phyloP scores from a whole-genome alignment of 2,797 vertebrate species.

The Perodicticus potto region DNA sequence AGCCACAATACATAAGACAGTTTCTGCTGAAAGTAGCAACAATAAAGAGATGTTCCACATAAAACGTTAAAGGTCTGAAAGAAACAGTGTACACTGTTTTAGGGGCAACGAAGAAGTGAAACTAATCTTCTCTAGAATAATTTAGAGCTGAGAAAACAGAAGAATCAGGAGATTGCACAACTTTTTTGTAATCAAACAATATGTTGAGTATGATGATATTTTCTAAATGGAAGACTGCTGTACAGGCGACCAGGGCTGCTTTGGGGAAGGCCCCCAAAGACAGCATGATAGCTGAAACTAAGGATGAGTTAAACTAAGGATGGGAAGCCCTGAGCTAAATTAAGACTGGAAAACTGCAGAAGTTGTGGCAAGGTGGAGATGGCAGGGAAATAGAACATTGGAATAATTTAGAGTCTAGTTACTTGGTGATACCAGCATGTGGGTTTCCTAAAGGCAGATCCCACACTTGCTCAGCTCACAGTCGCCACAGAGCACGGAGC shows the following conservation, averaged over 20 bases:
- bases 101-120: not conserved
- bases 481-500: accelerated
- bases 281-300: accelerated
- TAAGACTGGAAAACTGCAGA: not conserved
- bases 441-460: too few relatives aligned
- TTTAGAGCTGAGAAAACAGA: not conserved
- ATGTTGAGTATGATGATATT: not conserved
- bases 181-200: not conserved
- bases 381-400: not conserved
- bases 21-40: not conserved
- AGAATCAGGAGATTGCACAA: not conserved
- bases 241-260: not conserved
- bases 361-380: not conserved
- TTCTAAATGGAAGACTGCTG: not conserved
- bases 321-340: too few relatives aligned
- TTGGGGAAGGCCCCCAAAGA: not conserved
- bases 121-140: not conserved
- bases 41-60: not conserved
- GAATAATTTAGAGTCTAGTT: not conserved
- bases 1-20: not conserved
- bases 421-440: accelerated
- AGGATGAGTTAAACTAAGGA: not conserved
- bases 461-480: not conserved
- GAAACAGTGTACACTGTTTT: not conserved
- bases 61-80: not conserved